Evolutionary conservation across 1,140 invertebrate genomes (phyloP).

Genomic region (Sesamia nonagrioides): DNA sequence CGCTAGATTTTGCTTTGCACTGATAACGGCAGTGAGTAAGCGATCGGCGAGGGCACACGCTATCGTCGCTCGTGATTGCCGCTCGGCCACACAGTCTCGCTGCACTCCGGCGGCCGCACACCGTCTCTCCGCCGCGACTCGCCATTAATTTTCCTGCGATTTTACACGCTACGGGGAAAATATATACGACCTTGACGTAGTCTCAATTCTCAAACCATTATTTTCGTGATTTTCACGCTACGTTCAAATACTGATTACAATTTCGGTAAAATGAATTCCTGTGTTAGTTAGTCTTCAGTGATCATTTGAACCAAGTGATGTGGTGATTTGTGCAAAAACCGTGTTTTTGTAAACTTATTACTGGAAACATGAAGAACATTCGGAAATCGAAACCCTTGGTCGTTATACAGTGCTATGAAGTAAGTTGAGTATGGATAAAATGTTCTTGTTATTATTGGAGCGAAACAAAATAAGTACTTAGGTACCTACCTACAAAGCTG

Average conservation of each 20-base stretch:
- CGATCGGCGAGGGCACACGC: constrained; percentile 36
- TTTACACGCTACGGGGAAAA: constrained; percentile 75
- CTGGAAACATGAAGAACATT: constrained; percentile 76
- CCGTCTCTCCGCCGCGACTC: constrained; percentile 50
- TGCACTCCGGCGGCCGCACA: constrained; percentile 57
- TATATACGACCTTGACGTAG: constrained; percentile 77
- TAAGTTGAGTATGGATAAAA: constrained; percentile 73
- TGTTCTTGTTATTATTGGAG: constrained; percentile 60
- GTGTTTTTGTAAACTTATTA: constrained; percentile 37
- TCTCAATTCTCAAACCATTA: constrained; percentile 67
- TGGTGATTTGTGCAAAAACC: constrained; percentile 48
- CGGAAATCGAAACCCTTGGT: constrained; percentile 83
- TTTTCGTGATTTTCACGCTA: constrained; percentile 60
- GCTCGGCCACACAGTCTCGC: constrained; percentile 55
- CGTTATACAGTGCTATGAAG: constrained; percentile 88
- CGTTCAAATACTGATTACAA: constrained; percentile 36
- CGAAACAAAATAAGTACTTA: constrained; percentile 50
- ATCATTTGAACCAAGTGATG: constrained; percentile 46
- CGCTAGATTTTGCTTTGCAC: constrained; percentile 74
- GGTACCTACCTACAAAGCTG: constrained; percentile 19
- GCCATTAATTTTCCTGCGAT: constrained; percentile 51
- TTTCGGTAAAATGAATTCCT: constrained; percentile 23
- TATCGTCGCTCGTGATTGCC: constrained; percentile 36
- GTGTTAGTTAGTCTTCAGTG: constrained; percentile 5
- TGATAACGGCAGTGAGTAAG: constrained; percentile 73